A percentile compares a stretch with the other conserved stretches of the same genome.
Evolutionary conservation across 2,888 invertebrate genomes (phyloP).

Genomic region (Folsomia candida): DNA sequence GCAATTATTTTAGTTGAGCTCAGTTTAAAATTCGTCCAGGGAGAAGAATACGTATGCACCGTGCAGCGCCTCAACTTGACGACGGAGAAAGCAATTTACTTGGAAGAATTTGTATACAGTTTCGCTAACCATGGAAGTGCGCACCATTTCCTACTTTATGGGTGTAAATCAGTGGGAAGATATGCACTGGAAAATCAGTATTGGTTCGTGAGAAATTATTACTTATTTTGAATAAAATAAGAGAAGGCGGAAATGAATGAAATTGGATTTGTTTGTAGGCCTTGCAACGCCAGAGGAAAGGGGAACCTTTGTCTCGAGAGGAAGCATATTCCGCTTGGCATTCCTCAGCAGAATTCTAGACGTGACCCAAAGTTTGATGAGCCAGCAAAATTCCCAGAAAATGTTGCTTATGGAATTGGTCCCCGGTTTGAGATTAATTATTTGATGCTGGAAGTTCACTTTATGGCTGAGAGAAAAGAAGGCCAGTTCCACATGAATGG

Average conservation of each 20-base stretch:
- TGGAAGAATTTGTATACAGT: conserved; percentile 1
- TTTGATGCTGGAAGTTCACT: conserved; percentile 23
- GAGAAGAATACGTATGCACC: conserved; percentile 4
- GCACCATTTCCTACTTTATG: conserved; percentile 21
- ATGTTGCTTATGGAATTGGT: conserved; percentile 21
- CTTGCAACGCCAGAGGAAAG: conserved; percentile 14
- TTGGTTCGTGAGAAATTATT: conserved; percentile 9
- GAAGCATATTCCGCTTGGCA: conserved; percentile 23
- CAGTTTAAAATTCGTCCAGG: too few relatives aligned
- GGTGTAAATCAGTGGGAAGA: conserved; percentile 10
- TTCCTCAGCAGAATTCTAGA: not conserved
- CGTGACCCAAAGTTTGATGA: not conserved
- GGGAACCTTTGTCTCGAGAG: conserved; percentile 10
- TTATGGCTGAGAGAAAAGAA: not conserved
- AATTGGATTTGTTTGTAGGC: conserved; percentile 4
- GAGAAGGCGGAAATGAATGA: not conserved
- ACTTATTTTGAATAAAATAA: not conserved
- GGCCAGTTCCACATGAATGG: not conserved
- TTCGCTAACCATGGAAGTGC: not conserved
- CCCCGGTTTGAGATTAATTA: conserved; percentile 19
- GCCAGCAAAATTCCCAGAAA: not conserved
- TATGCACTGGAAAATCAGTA: conserved; percentile 4
- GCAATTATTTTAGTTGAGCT: too few relatives aligned
- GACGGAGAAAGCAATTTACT: conserved; percentile 1
- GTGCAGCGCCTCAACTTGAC: not conserved